These are phyloP conservation scores for Chaetodon trifascialis DNA, from an alignment of 2,113 vertebrate genomes.

Conservation along the genomic window DNA sequence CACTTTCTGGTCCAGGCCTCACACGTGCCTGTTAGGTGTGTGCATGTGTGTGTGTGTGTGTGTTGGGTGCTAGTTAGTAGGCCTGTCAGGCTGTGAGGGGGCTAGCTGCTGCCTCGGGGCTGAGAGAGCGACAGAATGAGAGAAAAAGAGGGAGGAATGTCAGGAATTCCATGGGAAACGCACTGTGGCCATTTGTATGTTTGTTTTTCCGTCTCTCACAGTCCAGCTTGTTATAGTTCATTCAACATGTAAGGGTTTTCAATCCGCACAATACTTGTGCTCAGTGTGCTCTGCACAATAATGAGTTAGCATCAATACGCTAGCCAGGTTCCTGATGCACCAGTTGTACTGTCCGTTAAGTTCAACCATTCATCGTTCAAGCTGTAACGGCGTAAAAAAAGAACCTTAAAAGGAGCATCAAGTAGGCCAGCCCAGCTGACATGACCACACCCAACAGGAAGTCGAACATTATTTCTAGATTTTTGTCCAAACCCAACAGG, in stretches of 20 bases:
- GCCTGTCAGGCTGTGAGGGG: slow-evolving; percentile 70
- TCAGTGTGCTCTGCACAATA: background rate
- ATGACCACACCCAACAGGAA: too few species aligned
- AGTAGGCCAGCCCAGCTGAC: too few species aligned
- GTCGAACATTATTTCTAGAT: too few species aligned
- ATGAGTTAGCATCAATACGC: background rate
- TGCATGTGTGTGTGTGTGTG: background rate
- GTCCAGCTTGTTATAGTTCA: background rate
- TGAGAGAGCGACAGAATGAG: slow-evolving; percentile 52
- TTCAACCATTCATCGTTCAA: background rate
- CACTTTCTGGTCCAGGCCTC: slow-evolving; percentile 45
- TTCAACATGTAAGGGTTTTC: background rate
- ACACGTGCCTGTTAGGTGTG: slow-evolving; percentile 43
- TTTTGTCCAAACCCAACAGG: too few species aligned
- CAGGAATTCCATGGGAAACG: slow-evolving; percentile 73
- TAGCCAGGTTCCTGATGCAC: background rate
- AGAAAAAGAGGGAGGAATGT: slow-evolving; percentile 75
- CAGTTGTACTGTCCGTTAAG: background rate
- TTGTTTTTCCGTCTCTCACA: slow-evolving; percentile 46
- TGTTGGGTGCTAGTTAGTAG: slow-evolving; percentile 46
- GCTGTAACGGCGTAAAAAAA: too few species aligned
- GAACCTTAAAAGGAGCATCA: too few species aligned
- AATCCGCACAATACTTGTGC: background rate
- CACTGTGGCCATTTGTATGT: slow-evolving; percentile 50
- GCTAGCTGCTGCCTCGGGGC: slow-evolving; percentile 73